phyloP scores from a whole-genome alignment of 2,888 invertebrate genomes.

The Quadriops clusia region DNA sequence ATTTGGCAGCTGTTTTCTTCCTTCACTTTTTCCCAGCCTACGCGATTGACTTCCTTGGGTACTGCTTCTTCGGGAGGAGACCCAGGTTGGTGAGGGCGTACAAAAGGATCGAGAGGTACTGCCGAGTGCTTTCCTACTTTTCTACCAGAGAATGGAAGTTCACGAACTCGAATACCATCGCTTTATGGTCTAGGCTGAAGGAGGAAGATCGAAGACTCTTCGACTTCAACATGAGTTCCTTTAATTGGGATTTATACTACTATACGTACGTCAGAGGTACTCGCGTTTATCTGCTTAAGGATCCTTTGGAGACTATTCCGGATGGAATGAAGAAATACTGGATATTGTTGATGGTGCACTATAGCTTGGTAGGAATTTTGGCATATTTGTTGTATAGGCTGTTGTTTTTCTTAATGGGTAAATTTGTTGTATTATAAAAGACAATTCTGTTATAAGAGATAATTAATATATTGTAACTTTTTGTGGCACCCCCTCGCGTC shows the following conservation, averaged over 20 bases:
- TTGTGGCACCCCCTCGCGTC: no score
- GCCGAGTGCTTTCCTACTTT: slow-evolving; percentile 62
- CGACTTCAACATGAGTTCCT: slow-evolving; percentile 55
- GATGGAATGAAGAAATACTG: slow-evolving; percentile 48
- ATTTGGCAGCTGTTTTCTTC: slow-evolving; percentile 44
- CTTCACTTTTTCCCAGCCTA: slow-evolving; percentile 50
- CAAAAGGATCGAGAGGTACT: slow-evolving; percentile 65
- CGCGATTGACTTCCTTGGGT: slow-evolving; percentile 8
- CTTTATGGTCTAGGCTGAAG: slow-evolving; percentile 45
- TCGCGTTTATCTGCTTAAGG: slow-evolving; percentile 66
- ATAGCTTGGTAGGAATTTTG: slow-evolving; percentile 13
- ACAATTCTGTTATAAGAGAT: no score
- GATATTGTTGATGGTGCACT: slow-evolving; percentile 27
- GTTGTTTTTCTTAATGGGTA: no score
- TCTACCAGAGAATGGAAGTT: slow-evolving; percentile 61
- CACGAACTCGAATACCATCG: slow-evolving; percentile 48
- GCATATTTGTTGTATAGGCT: no score
- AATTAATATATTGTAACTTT: no score
- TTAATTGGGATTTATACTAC: slow-evolving; percentile 68
- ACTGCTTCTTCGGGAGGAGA: no score
- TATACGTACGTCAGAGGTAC: slow-evolving; percentile 59
- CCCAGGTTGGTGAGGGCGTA: slow-evolving; percentile 72
- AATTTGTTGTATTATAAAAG: no score
- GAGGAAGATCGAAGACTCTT: slow-evolving; percentile 33
- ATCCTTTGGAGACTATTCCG: slow-evolving; percentile 61